phyloP scores from a whole-genome alignment of 1,140 invertebrate genomes.

The Achroia grisella region DNA sequence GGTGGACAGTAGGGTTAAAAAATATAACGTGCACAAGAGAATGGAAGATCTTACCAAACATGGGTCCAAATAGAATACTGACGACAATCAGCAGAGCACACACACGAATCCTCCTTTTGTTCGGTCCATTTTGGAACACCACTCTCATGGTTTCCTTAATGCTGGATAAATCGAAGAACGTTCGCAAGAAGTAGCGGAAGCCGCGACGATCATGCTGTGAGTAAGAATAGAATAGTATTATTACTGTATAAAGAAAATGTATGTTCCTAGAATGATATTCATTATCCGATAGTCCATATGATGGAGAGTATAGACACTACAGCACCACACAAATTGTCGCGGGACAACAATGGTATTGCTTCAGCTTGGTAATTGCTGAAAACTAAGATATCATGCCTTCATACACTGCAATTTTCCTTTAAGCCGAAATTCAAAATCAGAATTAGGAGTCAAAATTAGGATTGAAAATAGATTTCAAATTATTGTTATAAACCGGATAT shows the following conservation, averaged over 20 bases:
- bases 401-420: background rate
- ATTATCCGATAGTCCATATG: background rate
- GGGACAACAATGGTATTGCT: too few species aligned
- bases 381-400: too few species aligned
- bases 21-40: too few species aligned
- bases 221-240: background rate
- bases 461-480: too few species aligned
- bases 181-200: conserved; percentile 30
- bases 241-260: background rate
- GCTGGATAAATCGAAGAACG: conserved; percentile 47
- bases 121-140: conserved; percentile 34
- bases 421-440: too few species aligned
- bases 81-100: conserved; percentile 25
- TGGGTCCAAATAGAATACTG: too few species aligned
- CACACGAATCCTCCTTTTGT: conserved; percentile 36
- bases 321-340: too few species aligned
- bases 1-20: background rate
- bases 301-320: background rate
- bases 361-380: too few species aligned
- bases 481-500: too few species aligned
- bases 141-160: conserved; percentile 42
- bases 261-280: background rate
- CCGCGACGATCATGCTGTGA: conserved; percentile 43
- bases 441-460: too few species aligned
- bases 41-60: conserved; percentile 38